Conservation (phyloP, 2,113 vertebrate species). For the Verasper variegatus region DNA sequence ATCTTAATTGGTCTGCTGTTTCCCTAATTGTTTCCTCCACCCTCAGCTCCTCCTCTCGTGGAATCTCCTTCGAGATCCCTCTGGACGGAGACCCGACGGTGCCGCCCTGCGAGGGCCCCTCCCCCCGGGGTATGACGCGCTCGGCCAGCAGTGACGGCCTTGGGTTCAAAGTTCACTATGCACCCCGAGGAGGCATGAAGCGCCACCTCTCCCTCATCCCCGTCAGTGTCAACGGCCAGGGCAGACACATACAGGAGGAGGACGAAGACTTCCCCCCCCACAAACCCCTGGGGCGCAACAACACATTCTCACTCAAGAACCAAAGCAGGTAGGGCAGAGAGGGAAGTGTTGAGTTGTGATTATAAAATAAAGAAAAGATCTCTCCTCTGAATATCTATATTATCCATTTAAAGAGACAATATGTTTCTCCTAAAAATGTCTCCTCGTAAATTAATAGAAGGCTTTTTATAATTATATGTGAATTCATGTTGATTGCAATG, state of each 20-base stretch:
- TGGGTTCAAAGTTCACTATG: constrained; percentile 82
- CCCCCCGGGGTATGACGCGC: constrained; percentile 84
- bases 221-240: constrained; percentile 86
- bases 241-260: constrained; percentile 84
- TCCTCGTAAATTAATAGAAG: too few relatives aligned
- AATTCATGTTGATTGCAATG: too few relatives aligned
- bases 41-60: constrained; percentile 88
- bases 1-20: neutral
- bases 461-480: too few relatives aligned
- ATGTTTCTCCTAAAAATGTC: too few relatives aligned
- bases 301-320: constrained; percentile 75
- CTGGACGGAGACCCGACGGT: constrained; percentile 88
- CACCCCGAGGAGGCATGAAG: constrained; percentile 79
- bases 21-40: neutral
- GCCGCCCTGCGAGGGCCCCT: constrained; percentile 64
- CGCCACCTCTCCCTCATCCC: constrained; percentile 88
- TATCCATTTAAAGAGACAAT: too few relatives aligned
- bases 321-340: constrained; percentile 71
- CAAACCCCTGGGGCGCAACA: constrained; percentile 70
- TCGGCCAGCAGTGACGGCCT: constrained; percentile 94
- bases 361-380: neutral
- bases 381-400: neutral
- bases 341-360: neutral
- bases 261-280: constrained; percentile 70
- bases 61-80: constrained; percentile 97